Evolutionary conservation across 1,140 invertebrate genomes (phyloP), one percentile per base, ranked within the genome.

Genomic region (Palaemon carinicauda): DNA sequence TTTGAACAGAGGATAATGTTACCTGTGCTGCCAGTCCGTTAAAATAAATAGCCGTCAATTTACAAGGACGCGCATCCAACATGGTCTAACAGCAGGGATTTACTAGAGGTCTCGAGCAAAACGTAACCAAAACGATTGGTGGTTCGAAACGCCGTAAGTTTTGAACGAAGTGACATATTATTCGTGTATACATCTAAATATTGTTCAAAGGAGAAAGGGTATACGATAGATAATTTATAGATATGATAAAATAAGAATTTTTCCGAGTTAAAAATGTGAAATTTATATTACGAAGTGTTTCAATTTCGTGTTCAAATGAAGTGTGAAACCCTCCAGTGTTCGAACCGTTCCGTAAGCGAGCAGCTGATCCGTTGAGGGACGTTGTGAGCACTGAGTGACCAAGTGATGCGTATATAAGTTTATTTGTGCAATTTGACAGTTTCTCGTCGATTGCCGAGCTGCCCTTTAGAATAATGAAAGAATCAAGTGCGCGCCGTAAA

Each of bases 351-450:
- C 21, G 21, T 31, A 29, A 85, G 52, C 77, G 31, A 71, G 77
- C 84, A 80, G 84, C 84, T 80, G 77, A 86, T 52, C 65, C 65
- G 24, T 69, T 31, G 24, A 69, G 65, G 24, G 10, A 69, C 24
- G 24, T 41, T 56, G 21, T 24, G 65, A 41, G 21, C 29, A 41
- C 12, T 21, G 52, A 54, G 53, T 69, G 21, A 31, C 1, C 3
- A 80, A 60, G 73, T 80, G 84, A 79, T 86, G 84, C 84, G 84
- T 86, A 86, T 56, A 73, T 80, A 69, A 80, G 21, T 31, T 56
- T 54, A 80, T 86, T 31, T 41, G 60, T 27, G 31, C 19, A 7
- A 54, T 52, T 80, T 5, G 41, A 41, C 60, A 4, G 29, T 86
- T 73, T n/a, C 50, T 10, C 29, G 65, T 19, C 24, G 53, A 50